Percentiles rank a stretch among this genome's conserved stretches.
Evolutionary conservation across 1,140 invertebrate genomes (phyloP).

Genomic region (Eriosoma lanigerum): DNA sequence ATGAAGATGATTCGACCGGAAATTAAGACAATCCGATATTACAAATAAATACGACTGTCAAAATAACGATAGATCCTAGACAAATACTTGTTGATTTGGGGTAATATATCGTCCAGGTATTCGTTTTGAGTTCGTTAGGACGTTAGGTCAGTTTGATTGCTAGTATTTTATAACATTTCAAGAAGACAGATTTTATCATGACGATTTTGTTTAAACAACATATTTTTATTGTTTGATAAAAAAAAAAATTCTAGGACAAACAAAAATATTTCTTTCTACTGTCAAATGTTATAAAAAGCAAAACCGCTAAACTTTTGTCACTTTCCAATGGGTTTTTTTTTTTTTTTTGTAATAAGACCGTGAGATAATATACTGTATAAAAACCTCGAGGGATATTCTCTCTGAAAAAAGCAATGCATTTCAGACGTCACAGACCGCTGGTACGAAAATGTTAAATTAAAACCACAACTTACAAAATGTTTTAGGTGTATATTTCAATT

Average conservation of each 20-base stretch:
- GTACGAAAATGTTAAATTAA: not conserved
- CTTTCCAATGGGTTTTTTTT: not conserved
- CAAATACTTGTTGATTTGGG: too few relatives aligned
- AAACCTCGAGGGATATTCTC: not conserved
- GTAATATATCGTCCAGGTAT: too few relatives aligned
- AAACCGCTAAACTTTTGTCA: not conserved
- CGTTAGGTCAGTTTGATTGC: too few relatives aligned
- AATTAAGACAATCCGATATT: too few relatives aligned
- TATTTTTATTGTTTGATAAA: too few relatives aligned
- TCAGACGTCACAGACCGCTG: not conserved
- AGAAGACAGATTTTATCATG: too few relatives aligned
- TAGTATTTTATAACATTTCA: too few relatives aligned
- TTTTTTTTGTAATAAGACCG: not conserved
- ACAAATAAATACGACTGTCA: too few relatives aligned
- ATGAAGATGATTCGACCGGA: too few relatives aligned
- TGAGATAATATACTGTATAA: not conserved
- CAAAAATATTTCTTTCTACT: not conserved
- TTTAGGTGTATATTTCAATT: not conserved
- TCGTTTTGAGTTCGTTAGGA: too few relatives aligned
- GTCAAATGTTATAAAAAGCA: not conserved
- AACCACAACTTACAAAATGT: not conserved
- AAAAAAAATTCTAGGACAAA: not conserved
- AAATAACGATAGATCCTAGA: too few relatives aligned
- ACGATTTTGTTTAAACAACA: too few relatives aligned
- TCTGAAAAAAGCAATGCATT: not conserved